phyloP scores from a whole-genome alignment of 2,797 vertebrate species.

The Brachymystax lenok region DNA sequence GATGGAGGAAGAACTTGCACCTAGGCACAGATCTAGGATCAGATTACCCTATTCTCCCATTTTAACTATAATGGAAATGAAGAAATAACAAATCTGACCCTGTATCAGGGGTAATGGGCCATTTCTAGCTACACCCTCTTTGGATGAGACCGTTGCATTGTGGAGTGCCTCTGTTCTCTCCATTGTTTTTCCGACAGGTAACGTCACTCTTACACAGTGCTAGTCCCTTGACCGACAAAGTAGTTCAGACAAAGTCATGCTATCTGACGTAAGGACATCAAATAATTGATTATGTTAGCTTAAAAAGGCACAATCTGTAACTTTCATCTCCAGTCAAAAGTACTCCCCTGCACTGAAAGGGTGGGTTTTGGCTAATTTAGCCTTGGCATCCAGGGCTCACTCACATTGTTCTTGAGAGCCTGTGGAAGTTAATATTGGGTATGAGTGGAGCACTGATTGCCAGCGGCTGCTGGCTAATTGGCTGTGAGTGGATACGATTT shows the following conservation, averaged over 20 bases:
- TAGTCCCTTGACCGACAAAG: neutral
- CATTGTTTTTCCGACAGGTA: neutral
- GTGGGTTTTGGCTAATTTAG: neutral
- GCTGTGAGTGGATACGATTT: too few relatives aligned
- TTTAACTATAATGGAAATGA: neutral
- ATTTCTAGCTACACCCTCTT: slow-evolving; percentile 14
- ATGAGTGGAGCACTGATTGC: too few relatives aligned
- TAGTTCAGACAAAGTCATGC: too few relatives aligned
- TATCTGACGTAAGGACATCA: too few relatives aligned
- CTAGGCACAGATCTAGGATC: neutral
- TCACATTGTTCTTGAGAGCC: too few relatives aligned
- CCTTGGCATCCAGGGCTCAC: too few relatives aligned
- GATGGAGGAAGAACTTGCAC: neutral
- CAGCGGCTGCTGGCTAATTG: too few relatives aligned
- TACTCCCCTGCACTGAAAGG: neutral
- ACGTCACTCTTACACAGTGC: too few relatives aligned
- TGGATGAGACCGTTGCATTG: neutral
- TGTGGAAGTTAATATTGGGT: too few relatives aligned
- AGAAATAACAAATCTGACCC: neutral
- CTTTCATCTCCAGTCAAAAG: neutral
- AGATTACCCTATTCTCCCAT: neutral
- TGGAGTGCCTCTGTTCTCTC: neutral
- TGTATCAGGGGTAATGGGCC: neutral
- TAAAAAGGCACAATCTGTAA: neutral
- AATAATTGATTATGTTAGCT: too few relatives aligned